Evolutionary conservation across 2,113 vertebrate species (phyloP).

Genomic region (Rutilus rutilus): DNA sequence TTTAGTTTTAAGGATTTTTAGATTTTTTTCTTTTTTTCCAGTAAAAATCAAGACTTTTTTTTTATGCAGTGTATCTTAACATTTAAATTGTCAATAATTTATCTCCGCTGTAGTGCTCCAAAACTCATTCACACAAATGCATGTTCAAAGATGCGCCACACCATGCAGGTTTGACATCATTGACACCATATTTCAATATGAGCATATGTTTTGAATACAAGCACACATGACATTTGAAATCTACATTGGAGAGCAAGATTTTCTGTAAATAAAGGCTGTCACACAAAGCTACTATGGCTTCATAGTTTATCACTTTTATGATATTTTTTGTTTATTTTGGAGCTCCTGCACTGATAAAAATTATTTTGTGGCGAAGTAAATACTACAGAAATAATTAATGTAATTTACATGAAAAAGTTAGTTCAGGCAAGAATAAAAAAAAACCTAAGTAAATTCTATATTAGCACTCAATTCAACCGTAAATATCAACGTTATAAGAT

Average conservation of each 20-base stretch:
- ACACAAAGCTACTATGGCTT: not conserved
- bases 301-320: not conserved
- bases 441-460: too few relatives aligned
- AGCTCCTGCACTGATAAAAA: not conserved
- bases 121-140: not conserved
- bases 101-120: not conserved
- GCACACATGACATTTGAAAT: not conserved
- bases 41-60: not conserved
- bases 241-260: not conserved
- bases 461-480: too few relatives aligned
- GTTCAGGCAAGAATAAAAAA: too few relatives aligned
- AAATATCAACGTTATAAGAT: too few relatives aligned
- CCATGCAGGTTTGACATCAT: not conserved
- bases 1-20: not conserved
- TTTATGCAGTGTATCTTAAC: not conserved
- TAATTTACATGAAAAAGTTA: too few relatives aligned
- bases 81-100: too few relatives aligned
- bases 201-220: not conserved
- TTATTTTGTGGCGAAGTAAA: too few relatives aligned
- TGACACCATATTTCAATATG: not conserved
- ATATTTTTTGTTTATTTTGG: not conserved
- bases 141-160: not conserved
- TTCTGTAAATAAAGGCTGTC: not conserved
- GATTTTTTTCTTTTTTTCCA: not conserved
- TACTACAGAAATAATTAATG: too few relatives aligned